Percentiles rank a stretch among this genome's conserved stretches.
phyloP scores from a whole-genome alignment of 2,888 invertebrate species.

The Arenicola marina region DNA sequence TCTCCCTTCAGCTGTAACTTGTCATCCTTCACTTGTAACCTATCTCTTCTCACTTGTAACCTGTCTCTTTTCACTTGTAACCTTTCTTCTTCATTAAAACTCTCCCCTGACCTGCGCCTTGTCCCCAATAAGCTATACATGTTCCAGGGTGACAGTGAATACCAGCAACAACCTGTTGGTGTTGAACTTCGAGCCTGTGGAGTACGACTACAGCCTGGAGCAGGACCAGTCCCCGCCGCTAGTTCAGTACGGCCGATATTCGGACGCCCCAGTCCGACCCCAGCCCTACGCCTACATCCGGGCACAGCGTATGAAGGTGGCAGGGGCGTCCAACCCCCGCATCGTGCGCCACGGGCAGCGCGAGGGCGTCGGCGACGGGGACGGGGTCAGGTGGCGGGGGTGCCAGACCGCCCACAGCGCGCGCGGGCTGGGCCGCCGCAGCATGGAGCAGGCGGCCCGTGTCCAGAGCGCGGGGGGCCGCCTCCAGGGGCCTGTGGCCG shows the following conservation, averaged over 20 bases:
- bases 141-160: slow-evolving; percentile 25
- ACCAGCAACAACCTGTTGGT: slow-evolving; percentile 41
- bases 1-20: too few relatives aligned
- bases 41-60: too few relatives aligned
- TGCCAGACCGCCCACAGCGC: slow-evolving; percentile 53
- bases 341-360: slow-evolving; percentile 38
- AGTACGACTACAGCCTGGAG: slow-evolving; percentile 57
- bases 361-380: neutral
- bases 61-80: too few relatives aligned
- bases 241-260: slow-evolving; percentile 53
- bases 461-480: slow-evolving; percentile 38
- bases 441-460: slow-evolving; percentile 42
- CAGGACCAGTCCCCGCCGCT: slow-evolving; percentile 56
- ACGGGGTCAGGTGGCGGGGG: slow-evolving; percentile 7
- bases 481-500: neutral
- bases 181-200: slow-evolving; percentile 57
- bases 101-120: too few relatives aligned
- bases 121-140: too few relatives aligned
- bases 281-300: slow-evolving; percentile 57
- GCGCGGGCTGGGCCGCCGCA: slow-evolving; percentile 46
- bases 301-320: slow-evolving; percentile 54
- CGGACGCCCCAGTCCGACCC: slow-evolving; percentile 51
- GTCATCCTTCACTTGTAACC: too few relatives aligned
- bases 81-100: too few relatives aligned
- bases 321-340: slow-evolving; percentile 54